Conservation (phyloP, 1,140 invertebrate genomes). For the Pararge aegeria region DNA sequence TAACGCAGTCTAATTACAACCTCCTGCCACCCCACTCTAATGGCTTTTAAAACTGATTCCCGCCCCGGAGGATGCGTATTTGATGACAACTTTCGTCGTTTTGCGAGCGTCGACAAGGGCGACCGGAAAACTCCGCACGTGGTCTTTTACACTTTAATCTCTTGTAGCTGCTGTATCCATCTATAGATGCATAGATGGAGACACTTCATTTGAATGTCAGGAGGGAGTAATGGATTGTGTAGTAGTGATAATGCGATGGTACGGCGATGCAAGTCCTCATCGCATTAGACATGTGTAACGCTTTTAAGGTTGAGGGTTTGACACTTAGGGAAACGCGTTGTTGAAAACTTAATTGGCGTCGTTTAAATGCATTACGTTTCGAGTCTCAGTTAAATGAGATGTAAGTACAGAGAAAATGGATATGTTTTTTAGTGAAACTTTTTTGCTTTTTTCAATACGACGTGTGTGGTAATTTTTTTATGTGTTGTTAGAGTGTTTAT, state of each 20-base stretch:
- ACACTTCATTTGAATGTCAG: slow-evolving; percentile 28
- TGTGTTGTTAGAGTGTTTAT: slow-evolving; percentile 2
- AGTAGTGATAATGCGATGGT: slow-evolving; percentile 25
- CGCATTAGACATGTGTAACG: slow-evolving; percentile 45
- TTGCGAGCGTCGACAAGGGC: slow-evolving; percentile 37
- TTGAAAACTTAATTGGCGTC: slow-evolving; percentile 39
- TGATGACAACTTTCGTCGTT: slow-evolving; percentile 73
- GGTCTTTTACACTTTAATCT: slow-evolving; percentile 52
- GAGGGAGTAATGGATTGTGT: slow-evolving; percentile 25
- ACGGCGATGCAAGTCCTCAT: slow-evolving; percentile 24
- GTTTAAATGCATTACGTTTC: slow-evolving; percentile 19
- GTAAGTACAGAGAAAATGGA: slow-evolving; percentile 7
- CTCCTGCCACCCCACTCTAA: slow-evolving; percentile 61
- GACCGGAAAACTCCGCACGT: slow-evolving; percentile 31
- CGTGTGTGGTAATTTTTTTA: no score
- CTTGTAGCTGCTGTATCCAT: slow-evolving; percentile 22
- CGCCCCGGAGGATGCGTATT: slow-evolving; percentile 75
- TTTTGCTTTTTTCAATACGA: neutral
- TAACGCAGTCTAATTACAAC: slow-evolving; percentile 76
- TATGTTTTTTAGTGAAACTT: slow-evolving; percentile 2
- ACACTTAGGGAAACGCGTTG: slow-evolving; percentile 30
- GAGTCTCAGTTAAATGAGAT: slow-evolving; percentile 17
- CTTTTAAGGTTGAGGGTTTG: slow-evolving; percentile 35
- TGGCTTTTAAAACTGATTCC: slow-evolving; percentile 79
- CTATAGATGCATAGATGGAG: slow-evolving; percentile 6